Evolutionary conservation across 2,113 vertebrate species (phyloP).

Genomic region (Plectropomus leopardus): DNA sequence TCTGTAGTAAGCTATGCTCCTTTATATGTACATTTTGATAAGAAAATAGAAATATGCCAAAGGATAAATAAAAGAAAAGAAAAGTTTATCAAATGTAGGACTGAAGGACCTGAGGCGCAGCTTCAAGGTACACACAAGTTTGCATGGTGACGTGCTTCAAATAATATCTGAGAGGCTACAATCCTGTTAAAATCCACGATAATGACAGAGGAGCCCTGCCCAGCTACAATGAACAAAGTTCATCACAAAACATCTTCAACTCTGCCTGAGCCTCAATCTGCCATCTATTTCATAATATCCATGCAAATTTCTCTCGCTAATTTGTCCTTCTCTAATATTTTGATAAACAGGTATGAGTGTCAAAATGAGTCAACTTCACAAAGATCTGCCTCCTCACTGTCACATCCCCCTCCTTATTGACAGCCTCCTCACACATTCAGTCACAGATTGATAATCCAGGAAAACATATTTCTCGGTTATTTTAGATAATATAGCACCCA

Average conservation of each 20-base stretch:
- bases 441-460: not conserved
- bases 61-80: not conserved
- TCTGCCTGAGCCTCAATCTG: not conserved
- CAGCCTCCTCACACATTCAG: not conserved
- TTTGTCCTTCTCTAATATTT: not conserved
- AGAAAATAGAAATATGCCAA: no score
- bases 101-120: no score
- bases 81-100: no score
- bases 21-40: no score
- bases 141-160: no score
- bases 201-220: not conserved
- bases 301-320: not conserved
- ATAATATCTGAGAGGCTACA: not conserved
- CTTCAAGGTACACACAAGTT: no score
- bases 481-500: slow-evolving; percentile 1
- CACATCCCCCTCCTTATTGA: not conserved
- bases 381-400: not conserved
- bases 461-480: not conserved
- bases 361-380: not conserved
- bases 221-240: not conserved
- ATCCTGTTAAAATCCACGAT: not conserved
- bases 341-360: not conserved
- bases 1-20: no score
- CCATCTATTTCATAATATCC: not conserved
- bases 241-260: not conserved